Percentiles rank a stretch among this genome's conserved stretches.
phyloP scores from a whole-genome alignment of 1,140 invertebrate genomes.

The Magallana angulata region DNA sequence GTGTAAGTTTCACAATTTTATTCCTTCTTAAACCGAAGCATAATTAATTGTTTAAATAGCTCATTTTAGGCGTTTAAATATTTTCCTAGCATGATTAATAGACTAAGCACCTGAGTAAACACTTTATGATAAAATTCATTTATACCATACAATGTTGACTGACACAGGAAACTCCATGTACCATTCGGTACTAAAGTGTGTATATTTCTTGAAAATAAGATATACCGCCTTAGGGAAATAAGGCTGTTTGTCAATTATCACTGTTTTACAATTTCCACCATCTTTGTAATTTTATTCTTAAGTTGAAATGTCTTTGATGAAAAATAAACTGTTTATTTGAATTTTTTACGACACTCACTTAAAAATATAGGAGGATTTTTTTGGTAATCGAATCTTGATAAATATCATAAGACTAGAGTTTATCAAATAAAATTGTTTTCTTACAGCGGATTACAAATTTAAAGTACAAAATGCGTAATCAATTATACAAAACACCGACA shows the following conservation, averaged over 20 bases:
- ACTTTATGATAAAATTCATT: slow-evolving; percentile 11
- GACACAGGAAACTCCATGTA: neutral
- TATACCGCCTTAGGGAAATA: neutral
- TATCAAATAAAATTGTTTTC: too few relatives aligned
- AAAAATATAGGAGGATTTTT: too few relatives aligned
- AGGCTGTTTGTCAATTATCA: slow-evolving; percentile 4
- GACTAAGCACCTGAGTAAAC: slow-evolving; percentile 12
- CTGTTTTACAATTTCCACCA: too few relatives aligned
- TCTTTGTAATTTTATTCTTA: too few relatives aligned
- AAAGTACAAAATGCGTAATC: too few relatives aligned
- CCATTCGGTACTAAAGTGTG: neutral
- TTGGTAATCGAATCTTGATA: too few relatives aligned
- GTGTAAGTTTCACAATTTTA: neutral
- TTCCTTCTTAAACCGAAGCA: neutral
- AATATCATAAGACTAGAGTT: too few relatives aligned
- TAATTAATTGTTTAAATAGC: neutral
- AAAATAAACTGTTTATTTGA: too few relatives aligned
- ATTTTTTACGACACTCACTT: too few relatives aligned
- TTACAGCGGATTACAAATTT: too few relatives aligned
- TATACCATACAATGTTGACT: neutral
- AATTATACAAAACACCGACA: too few relatives aligned
- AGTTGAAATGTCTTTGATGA: too few relatives aligned
- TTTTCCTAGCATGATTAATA: neutral
- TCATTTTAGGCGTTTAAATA: neutral
- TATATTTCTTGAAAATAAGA: slow-evolving; percentile 34